Conservation (phyloP, 2,113 vertebrate species). For the Ranitomeya imitator region DNA sequence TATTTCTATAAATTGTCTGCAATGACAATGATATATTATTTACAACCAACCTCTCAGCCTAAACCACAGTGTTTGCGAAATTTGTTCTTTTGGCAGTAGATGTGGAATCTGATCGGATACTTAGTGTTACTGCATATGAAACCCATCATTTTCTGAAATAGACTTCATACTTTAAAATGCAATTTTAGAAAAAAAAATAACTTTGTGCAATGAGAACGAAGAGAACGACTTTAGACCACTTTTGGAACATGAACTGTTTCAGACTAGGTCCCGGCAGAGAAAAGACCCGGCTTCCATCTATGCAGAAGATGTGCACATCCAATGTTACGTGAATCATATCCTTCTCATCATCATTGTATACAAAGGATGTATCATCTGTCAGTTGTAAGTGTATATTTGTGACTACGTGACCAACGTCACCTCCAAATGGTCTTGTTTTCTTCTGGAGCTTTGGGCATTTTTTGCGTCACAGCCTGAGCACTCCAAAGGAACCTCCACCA, state of each 20-base stretch:
- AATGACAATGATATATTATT: background rate
- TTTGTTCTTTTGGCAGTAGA: slow-evolving; percentile 5
- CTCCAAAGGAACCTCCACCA: background rate
- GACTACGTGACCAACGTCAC: background rate
- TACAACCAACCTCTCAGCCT: background rate
- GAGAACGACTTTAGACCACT: background rate
- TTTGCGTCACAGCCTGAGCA: background rate
- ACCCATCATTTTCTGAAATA: background rate
- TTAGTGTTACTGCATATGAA: background rate
- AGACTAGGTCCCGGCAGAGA: background rate
- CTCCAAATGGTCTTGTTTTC: background rate
- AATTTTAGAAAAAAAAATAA: background rate
- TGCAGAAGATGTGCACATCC: background rate
- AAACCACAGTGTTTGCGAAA: background rate
- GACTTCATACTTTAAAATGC: background rate
- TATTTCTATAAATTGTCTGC: background rate
- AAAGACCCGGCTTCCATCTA: background rate
- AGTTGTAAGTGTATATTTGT: background rate
- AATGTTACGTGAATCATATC: background rate
- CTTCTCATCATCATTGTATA: background rate
- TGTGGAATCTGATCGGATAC: background rate
- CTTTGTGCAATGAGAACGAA: background rate
- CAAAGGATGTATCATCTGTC: background rate
- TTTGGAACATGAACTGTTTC: background rate
- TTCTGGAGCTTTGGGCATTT: background rate